Conservation (phyloP, 1,140 invertebrate species). For the Drosophila athabasca region DNA sequence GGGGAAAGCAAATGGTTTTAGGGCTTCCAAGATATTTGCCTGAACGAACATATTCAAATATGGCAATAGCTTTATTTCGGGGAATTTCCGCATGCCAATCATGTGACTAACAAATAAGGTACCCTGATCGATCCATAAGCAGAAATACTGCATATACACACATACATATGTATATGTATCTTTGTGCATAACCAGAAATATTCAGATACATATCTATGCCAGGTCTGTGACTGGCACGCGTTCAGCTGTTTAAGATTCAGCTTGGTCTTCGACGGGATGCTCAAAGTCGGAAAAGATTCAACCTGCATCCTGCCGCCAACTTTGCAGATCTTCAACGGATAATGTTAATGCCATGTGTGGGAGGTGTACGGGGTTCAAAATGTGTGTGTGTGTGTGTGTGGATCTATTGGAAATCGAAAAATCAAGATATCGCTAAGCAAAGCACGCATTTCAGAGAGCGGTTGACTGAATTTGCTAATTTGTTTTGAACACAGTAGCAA, state of each 20-base stretch:
- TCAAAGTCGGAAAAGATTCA: slow-evolving; percentile 85
- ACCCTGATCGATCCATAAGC: slow-evolving; percentile 9
- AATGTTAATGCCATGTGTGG: too few species aligned
- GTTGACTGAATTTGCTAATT: slow-evolving; percentile 53
- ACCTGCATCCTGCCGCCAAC: slow-evolving; percentile 76
- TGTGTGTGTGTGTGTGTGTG: background rate
- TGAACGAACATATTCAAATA: slow-evolving; percentile 16
- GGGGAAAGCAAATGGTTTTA: slow-evolving; percentile 8
- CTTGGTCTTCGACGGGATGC: too few species aligned
- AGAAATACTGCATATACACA: background rate
- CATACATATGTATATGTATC: slow-evolving; percentile 2
- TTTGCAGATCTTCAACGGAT: too few species aligned
- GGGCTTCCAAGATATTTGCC: slow-evolving; percentile 1
- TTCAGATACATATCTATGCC: slow-evolving; percentile 21
- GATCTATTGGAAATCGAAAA: background rate
- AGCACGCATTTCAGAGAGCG: slow-evolving; percentile 10
- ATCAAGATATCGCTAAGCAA: slow-evolving; percentile 5
- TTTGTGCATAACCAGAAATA: slow-evolving; percentile 1
- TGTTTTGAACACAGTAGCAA: slow-evolving; percentile 38
- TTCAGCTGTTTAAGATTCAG: slow-evolving; percentile 10
- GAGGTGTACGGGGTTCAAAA: background rate
- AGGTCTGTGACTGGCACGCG: slow-evolving; percentile 37
- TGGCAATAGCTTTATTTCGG: slow-evolving; percentile 17
- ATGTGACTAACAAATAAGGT: slow-evolving; percentile 19
- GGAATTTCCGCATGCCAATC: slow-evolving; percentile 43